Evolutionary conservation across 2,888 invertebrate species (phyloP).

Genomic region (Caenorhabditis sulstoni): DNA sequence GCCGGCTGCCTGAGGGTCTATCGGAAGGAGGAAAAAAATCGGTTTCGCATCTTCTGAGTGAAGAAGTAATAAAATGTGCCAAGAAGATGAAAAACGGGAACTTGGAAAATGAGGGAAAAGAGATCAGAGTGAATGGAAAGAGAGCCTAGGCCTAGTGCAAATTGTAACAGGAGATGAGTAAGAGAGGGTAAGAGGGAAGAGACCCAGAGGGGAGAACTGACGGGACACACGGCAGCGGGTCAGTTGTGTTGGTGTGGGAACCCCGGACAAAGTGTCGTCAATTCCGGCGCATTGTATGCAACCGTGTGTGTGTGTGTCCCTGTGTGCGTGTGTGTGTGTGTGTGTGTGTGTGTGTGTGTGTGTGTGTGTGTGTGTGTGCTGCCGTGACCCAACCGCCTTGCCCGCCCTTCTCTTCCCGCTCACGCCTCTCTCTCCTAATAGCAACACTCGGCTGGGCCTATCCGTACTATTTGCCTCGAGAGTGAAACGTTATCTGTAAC

Average conservation of each 20-base stretch:
- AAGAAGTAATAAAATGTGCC: conserved; percentile 31
- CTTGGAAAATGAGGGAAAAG: conserved; percentile 24
- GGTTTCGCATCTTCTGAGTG: not conserved
- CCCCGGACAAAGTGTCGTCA: conserved; percentile 31
- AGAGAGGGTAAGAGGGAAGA: conserved; percentile 25
- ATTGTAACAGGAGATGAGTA: conserved; percentile 55
- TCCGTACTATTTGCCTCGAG: conserved; percentile 29
- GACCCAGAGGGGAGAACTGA: not conserved
- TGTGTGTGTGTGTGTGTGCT: not conserved
- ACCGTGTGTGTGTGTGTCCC: conserved; percentile 7
- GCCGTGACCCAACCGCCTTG: not conserved
- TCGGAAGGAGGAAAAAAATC: conserved; percentile 21
- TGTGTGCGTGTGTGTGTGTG: conserved; percentile 1
- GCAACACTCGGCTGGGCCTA: conserved; percentile 8
- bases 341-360: not conserved
- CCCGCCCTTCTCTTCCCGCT: not conserved
- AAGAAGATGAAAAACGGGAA: conserved; percentile 21
- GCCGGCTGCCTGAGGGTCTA: not conserved
- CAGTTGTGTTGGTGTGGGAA: conserved; percentile 23
- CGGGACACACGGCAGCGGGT: conserved; percentile 22
- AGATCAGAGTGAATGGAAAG: conserved; percentile 14
- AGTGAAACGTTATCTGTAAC: conserved; percentile 13
- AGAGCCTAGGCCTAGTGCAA: conserved; percentile 49
- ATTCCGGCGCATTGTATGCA: conserved; percentile 51
- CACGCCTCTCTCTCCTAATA: conserved; percentile 6